phyloP scores from a whole-genome alignment of 2,797 vertebrate species.

The Lates japonicus region DNA sequence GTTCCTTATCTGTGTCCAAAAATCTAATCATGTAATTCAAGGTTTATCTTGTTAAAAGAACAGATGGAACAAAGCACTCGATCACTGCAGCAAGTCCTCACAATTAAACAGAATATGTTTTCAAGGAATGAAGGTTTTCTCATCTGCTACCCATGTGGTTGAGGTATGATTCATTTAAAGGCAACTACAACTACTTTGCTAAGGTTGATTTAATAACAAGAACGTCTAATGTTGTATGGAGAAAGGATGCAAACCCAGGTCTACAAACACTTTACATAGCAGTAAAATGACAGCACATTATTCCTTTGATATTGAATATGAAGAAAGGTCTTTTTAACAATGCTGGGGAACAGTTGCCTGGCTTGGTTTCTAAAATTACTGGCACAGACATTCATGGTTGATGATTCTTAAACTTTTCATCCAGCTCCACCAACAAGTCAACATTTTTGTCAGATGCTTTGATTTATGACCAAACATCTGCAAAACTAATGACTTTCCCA shows the following conservation, averaged over 20 bases:
- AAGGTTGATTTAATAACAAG: not conserved
- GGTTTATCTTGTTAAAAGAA: constrained; percentile 23
- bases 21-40: constrained; percentile 14
- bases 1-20: constrained; percentile 30
- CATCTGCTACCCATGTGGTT: not conserved
- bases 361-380: not conserved
- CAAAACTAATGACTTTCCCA: not conserved
- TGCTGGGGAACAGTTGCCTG: not conserved
- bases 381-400: not conserved
- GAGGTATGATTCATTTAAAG: not conserved
- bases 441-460: not conserved
- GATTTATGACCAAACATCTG: not conserved
- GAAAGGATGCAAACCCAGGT: not conserved
- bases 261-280: not conserved
- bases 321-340: not conserved
- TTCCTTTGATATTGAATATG: not conserved
- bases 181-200: not conserved
- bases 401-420: not conserved
- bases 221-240: not conserved
- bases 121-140: not conserved
- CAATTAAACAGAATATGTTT: constrained; percentile 23
- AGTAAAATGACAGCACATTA: not conserved
- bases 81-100: constrained; percentile 18
- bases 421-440: not conserved
- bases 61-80: constrained; percentile 48